Evolutionary conservation across 2,797 vertebrate species (phyloP), one percentile per base, ranked within the genome.

Genomic region (Acomys russatus): DNA sequence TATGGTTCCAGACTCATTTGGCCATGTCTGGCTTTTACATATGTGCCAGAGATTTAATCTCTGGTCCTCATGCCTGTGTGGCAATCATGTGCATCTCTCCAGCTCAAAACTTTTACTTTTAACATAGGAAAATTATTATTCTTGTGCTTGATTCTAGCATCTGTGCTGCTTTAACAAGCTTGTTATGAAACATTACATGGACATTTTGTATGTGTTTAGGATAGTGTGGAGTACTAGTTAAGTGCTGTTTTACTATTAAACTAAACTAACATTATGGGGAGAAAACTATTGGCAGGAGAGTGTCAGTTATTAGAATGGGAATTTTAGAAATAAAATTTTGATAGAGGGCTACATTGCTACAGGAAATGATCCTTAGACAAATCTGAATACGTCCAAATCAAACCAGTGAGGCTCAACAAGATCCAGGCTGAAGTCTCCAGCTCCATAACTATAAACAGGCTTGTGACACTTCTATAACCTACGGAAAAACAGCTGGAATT

Each of bases 401-500:
- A 98, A 86, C 74, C 90, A 94, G 88, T 73, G 54, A 63, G 54
- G 84, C 83, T 90, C 82, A 61, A 35, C 91, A 97, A 96, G 49
- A 92, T 83, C 44, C 85, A 90, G 73, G 54, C 85, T 96, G 22
- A 20, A 93, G 22, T 93, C 78, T 86, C 85, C 64, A 93, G 78
- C 35, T 86, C 74, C 95, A 74, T 97, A 97, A 98, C 96, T 96
- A 94, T 89, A 97, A 97, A 96, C 93, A 98, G 95, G 49, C 95
- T 83, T 92, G 79, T 97, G 93, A 96, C 94, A 97, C 78, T 97
- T 97, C 88, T 76, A 76, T 96, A 98, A 97, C 95, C 90, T 90
- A 97, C 74, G 97, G 70, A 91, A 38, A 96, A 97, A 97, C 96
- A 98, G 96, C 93, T 97, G 96, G 96, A 97, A 98, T 97, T 95